These are phyloP conservation scores for Schizopygopsis malacanthus DNA, from an alignment of 2,797 vertebrate genomes.

Conservation along the genomic window DNA sequence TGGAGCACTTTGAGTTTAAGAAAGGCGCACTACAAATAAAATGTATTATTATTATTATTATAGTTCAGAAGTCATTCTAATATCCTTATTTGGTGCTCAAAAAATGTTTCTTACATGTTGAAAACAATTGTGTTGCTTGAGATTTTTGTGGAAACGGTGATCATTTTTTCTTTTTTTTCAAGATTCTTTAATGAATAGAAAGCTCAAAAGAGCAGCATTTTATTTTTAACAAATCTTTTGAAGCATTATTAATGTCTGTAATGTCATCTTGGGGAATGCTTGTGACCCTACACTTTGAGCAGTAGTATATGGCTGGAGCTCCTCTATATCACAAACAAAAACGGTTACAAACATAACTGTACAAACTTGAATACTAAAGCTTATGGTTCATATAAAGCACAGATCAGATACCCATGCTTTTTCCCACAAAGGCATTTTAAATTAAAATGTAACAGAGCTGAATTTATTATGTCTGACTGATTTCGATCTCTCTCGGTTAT, in stretches of 20 bases:
- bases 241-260: too few relatives aligned
- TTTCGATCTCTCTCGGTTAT: conserved; percentile 20
- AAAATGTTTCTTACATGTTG: background rate
- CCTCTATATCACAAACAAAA: background rate
- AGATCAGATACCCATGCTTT: background rate
- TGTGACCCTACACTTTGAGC: background rate
- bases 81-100: background rate
- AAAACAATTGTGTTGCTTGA: background rate
- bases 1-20: too few relatives aligned
- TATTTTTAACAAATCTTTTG: background rate
- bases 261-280: background rate
- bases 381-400: background rate
- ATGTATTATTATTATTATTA: too few relatives aligned
- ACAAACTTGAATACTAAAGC: background rate
- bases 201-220: background rate
- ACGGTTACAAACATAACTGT: background rate
- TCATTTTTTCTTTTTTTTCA: background rate
- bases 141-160: background rate
- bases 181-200: background rate
- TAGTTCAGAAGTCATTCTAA: background rate
- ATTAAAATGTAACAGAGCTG: conserved; percentile 7
- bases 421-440: background rate
- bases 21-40: too few relatives aligned
- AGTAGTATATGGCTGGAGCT: background rate
- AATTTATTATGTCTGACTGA: conserved; percentile 18